A percentile compares a stretch with the other conserved stretches of the same genome.
Evolutionary conservation across 2,888 invertebrate genomes (phyloP).

Genomic region (Resseliella maxima): DNA sequence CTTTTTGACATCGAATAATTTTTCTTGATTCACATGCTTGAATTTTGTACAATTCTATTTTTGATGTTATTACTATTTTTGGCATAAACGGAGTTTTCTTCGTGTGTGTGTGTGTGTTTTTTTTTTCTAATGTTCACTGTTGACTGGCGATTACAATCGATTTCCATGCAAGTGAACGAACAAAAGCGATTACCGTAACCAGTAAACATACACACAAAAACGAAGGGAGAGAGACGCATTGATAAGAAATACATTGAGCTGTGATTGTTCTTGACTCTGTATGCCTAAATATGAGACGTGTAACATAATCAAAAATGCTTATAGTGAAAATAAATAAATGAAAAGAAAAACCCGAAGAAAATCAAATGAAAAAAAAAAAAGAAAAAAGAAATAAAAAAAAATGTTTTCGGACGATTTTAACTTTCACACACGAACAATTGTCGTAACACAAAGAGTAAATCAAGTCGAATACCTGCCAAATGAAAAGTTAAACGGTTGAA

Average conservation of each 20-base stretch:
- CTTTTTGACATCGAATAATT: background rate
- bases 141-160: constrained; percentile 7
- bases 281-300: background rate
- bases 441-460: background rate
- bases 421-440: no score
- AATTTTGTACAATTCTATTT: constrained; percentile 3
- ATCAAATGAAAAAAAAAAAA: background rate
- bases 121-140: background rate
- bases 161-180: background rate
- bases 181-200: background rate
- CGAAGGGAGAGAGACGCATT: no score
- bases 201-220: background rate
- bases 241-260: background rate
- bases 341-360: no score
- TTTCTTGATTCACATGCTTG: background rate
- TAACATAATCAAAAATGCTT: background rate
- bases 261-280: background rate
- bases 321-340: background rate
- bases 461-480: background rate
- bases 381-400: no score
- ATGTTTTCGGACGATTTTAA: no score
- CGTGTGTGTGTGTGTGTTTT: no score
- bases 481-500: background rate
- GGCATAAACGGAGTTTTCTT: background rate
- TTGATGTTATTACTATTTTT: constrained; percentile 1